Evolutionary conservation across 2,113 vertebrate genomes (phyloP).

Genomic region (Aythya baeri): DNA sequence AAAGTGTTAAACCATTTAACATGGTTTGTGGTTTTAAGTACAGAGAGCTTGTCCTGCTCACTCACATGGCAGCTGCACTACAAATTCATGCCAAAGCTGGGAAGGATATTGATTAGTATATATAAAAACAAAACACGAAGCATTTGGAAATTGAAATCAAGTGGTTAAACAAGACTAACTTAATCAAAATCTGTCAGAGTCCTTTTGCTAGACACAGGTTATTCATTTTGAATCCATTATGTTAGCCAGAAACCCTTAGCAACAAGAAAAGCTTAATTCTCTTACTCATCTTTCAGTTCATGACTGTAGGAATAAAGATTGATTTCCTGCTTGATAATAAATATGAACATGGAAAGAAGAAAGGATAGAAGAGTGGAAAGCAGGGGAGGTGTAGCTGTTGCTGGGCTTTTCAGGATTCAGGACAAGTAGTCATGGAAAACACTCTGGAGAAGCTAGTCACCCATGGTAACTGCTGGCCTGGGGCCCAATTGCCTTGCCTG

Average conservation of each 20-base stretch:
- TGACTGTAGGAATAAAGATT: neutral
- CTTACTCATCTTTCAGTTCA: neutral
- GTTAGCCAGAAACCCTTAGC: conserved; percentile 2
- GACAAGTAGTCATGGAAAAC: neutral
- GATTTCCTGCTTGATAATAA: conserved; percentile 16
- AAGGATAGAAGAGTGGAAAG: neutral
- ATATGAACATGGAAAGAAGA: neutral
- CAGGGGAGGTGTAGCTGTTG: neutral
- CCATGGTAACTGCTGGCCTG: neutral
- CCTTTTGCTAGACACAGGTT: neutral
- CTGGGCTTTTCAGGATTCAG: neutral
- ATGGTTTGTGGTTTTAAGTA: neutral
- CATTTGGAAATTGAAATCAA: conserved; percentile 18
- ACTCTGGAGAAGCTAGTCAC: neutral
- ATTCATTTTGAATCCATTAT: conserved; percentile 40
- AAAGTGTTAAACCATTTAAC: neutral
- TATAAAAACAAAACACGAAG: neutral
- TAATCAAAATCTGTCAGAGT: conserved; percentile 8
- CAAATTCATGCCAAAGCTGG: neutral
- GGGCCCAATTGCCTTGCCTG: neutral
- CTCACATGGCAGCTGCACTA: neutral
- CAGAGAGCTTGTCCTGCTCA: neutral
- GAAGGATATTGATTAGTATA: conserved; percentile 7
- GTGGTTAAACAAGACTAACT: conserved; percentile 16
- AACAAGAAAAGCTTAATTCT: conserved; percentile 6